Conservation (phyloP, 2,113 vertebrate genomes). For the Thryonomys swinderianus region DNA sequence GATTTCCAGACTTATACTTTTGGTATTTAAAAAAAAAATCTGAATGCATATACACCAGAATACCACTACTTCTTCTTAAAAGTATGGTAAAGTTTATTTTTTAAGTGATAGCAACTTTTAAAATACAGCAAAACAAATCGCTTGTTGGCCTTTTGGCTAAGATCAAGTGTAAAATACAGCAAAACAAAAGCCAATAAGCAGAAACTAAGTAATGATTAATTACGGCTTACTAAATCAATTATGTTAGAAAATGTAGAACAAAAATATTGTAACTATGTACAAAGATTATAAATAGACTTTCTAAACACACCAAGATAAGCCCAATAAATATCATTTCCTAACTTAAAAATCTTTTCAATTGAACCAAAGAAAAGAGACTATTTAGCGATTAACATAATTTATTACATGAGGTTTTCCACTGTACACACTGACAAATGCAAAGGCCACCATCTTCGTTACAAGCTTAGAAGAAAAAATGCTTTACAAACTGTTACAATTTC, state of each 20-base stretch:
- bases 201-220: neutral
- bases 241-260: neutral
- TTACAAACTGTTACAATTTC: neutral
- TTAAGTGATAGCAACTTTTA: neutral
- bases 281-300: neutral
- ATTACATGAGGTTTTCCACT: neutral
- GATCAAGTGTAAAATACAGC: neutral
- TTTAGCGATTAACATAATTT: neutral
- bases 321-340: neutral
- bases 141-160: too few species aligned
- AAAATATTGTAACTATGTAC: neutral
- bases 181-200: neutral
- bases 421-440: neutral
- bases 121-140: neutral
- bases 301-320: neutral
- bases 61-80: neutral
- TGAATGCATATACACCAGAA: neutral
- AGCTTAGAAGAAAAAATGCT: neutral
- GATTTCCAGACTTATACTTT: neutral
- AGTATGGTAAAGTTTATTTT: neutral
- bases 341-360: neutral
- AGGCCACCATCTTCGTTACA: neutral
- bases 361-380: neutral
- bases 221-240: neutral
- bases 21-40: neutral